A percentile compares a stretch with the other conserved stretches of the same genome.
Conservation (phyloP, 2,113 vertebrate species). For the Channa argus region DNA sequence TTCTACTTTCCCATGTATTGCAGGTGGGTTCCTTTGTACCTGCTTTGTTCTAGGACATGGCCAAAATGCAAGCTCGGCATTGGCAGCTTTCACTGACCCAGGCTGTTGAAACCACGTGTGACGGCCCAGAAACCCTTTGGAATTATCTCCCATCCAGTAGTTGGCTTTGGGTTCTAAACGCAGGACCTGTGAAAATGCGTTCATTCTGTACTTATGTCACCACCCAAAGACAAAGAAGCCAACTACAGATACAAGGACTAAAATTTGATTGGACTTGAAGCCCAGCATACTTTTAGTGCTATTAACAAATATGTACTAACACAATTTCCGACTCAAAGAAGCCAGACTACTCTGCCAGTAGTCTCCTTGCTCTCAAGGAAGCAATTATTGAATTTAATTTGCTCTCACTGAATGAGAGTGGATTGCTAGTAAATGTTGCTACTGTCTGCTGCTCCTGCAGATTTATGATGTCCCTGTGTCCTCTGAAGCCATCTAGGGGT, state of each 20-base stretch:
- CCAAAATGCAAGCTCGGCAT: no score
- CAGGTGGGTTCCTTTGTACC: no score
- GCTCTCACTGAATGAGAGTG: neutral
- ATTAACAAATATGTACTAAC: neutral
- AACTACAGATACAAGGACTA: neutral
- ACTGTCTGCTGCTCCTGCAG: neutral
- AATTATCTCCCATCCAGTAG: neutral
- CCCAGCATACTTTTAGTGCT: neutral
- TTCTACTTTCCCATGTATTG: no score
- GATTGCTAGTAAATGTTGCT: slow-evolving; percentile 1
- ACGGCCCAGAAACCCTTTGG: no score
- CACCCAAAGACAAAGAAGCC: neutral
- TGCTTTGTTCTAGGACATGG: no score
- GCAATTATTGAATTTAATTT: neutral
- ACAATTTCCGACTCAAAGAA: neutral
- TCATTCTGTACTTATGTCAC: neutral
- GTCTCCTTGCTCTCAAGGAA: neutral
- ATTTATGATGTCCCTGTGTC: slow-evolving; percentile 1
- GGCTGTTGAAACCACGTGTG: no score
- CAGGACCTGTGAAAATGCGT: neutral
- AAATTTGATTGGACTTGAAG: neutral
- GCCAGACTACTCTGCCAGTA: neutral
- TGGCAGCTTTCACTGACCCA: no score
- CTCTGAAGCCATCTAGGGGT: slow-evolving; percentile 1
- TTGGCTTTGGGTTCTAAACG: neutral